Evolutionary conservation across 1,140 invertebrate species (phyloP), one percentile per base, ranked within the genome.

Genomic region (Stratiolaelaps scimitus): DNA sequence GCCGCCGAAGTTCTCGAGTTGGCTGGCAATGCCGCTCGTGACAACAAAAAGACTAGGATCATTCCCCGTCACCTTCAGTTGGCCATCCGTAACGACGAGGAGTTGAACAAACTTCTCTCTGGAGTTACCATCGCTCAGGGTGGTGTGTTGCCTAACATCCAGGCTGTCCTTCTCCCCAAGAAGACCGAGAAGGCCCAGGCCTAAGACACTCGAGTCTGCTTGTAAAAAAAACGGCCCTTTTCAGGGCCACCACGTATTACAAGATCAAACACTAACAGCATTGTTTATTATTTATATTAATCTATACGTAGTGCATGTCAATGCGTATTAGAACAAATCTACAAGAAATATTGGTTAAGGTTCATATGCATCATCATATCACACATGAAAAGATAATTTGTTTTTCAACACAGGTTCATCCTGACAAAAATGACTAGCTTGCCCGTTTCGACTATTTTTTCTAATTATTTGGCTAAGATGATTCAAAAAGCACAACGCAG

Each of bases 21-120:
- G 74, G 85, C 85, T 34, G 83, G 85, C 1, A 87, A 88, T 70
- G 85, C 85, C n/a, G 86, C 87, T 0, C 69, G 78, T 65, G 79
- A 81, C 72, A 79, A 80, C 71, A 81, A 81, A 68, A 80, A 78
- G 68, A 71, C 72, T 20, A 70, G 80, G 40, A 81, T 81, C 68
- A 79, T 79, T 60, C 79, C 79, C 29, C 69, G 79, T 64, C 88
- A 92, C 73, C 78, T 91, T 1, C 81, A 89, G 68, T 74, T 90
- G 56, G 89, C 87, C 10, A 85, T 92, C 20, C 79, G 85, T 43
- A 89, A 89, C 75, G 89, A 92, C 76, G 87, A 89, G 70, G 88
- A 92, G 73, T 76, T 92, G 68, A 86, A 85, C 72, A 84, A 82
- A 73, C 78, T 91, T 64, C 74, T 92, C 17, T 80, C 82, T 48